These are phyloP conservation scores for Orussus abietinus DNA, from an alignment of 1,140 invertebrate genomes.

Conservation along the genomic window DNA sequence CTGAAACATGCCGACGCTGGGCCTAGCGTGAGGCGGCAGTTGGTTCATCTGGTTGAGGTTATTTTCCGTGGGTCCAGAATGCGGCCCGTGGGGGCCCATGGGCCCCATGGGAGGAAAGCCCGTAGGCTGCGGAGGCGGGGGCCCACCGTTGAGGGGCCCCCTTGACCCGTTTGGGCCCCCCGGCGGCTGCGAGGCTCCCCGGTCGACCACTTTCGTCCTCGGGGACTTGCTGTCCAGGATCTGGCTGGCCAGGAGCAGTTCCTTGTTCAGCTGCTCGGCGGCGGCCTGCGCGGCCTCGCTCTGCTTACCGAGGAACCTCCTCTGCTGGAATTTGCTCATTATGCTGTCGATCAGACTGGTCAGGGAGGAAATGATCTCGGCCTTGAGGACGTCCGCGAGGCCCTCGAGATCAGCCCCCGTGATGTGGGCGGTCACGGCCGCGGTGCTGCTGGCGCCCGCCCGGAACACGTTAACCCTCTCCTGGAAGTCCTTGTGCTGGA, in stretches of 20 bases:
- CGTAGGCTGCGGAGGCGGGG: conserved; percentile 51
- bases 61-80: conserved; percentile 54
- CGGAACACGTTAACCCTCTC: conserved; percentile 49
- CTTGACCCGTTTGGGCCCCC: conserved; percentile 48
- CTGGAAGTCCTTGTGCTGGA: conserved; percentile 53
- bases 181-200: conserved; percentile 51
- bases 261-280: conserved; percentile 78
- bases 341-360: conserved; percentile 85
- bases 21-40: conserved; percentile 64
- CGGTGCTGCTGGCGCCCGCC: conserved; percentile 29
- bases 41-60: conserved; percentile 62
- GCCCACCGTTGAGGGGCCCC: conserved; percentile 49
- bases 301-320: conserved; percentile 70
- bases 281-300: conserved; percentile 69
- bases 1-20: conserved; percentile 72
- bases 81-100: conserved; percentile 39
- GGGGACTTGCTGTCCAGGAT: conserved; percentile 80
- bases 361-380: conserved; percentile 80
- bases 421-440: conserved; percentile 47
- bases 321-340: conserved; percentile 78
- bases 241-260: conserved; percentile 72
- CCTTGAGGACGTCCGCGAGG: conserved; percentile 83
- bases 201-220: conserved; percentile 71
- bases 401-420: conserved; percentile 78
- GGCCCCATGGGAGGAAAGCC: conserved; percentile 49